Base-by-base conservation (phyloP, 1,140 invertebrate genomes). In the Octopus sinensis region DNA sequence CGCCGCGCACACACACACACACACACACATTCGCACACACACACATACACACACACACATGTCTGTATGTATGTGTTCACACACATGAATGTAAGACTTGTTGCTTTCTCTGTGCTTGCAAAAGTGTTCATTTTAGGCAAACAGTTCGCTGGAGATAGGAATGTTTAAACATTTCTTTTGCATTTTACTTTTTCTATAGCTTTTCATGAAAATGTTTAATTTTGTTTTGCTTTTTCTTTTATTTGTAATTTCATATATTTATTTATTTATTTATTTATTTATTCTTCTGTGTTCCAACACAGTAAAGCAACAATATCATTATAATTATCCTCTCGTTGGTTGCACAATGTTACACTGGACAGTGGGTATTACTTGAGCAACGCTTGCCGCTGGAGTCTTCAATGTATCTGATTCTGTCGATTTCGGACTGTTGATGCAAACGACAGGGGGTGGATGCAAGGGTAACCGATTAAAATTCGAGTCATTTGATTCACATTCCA, bases 291-390 rank as follows among this genome's bases (percentile, higher is more conserved):
- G 30, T 43, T 43, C 30, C 30, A 43, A 43, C 30, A 43, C 30
- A 43, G 30, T 43, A 43, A 43, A 43, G 30, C 30, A 43, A 43
- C 30, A 43, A 43, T 43, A 43, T 43, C 1, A 43, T 43, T 43
- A 43, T 43, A 62, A 17, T 13, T 73, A 73, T 12, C 68, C 68
- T 73, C 68, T 73, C 6, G 68, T 73, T 73, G 68, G 68, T 73
- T 73, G 68, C 17, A 73, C 68, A 73, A 73, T 73, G 30, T 13
- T n/a, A 17, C 68, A 73, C 68, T 73, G 68, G 17, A 73, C 68
- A 9, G 68, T 13, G 17, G 68, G 17, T n/a, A 73, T 17, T 10
- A 13, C 68, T 73, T 9, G 68, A n/a, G 68, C 5, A 5, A 73
- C 68, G 0, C 68, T 23, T 6, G 68, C 68, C 30, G 30, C 30